These are phyloP conservation scores for Seira musarum DNA, from an alignment of 2,888 invertebrate genomes.

Conservation along the genomic window DNA sequence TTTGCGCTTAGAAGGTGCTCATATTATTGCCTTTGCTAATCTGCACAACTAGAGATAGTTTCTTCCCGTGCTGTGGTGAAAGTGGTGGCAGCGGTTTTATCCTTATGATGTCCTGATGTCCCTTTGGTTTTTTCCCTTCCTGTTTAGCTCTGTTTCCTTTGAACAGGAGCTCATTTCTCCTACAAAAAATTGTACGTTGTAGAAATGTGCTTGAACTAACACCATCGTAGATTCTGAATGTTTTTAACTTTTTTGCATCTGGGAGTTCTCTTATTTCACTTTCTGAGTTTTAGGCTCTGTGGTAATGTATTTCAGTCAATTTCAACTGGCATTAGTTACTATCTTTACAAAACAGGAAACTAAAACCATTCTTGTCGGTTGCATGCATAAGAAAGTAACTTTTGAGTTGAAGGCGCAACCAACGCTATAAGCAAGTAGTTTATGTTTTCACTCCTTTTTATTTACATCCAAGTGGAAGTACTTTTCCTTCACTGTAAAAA, in stretches of 20 bases:
- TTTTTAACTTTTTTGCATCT: constrained; percentile 49
- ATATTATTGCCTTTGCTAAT: not conserved
- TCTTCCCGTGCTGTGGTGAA: constrained; percentile 38
- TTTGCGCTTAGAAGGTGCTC: not conserved
- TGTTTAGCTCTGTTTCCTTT: constrained; percentile 29
- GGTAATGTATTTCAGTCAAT: constrained; percentile 38
- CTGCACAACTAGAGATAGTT: not conserved
- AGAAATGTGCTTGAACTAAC: no score
- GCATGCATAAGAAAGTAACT: not conserved
- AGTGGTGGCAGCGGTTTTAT: constrained; percentile 37
- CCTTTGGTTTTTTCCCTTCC: constrained; percentile 28
- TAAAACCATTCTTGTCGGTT: constrained; percentile 1
- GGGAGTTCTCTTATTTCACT: constrained; percentile 52
- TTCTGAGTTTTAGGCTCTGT: no score
- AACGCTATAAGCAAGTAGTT: no score
- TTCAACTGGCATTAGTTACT: no score
- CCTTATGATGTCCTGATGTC: constrained; percentile 34
- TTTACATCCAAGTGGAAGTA: no score
- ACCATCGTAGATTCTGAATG: no score
- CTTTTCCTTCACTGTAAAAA: no score
- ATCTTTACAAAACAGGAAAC: no score
- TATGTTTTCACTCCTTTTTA: no score
- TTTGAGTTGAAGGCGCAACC: no score
- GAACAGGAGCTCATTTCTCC: no score
- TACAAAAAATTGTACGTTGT: no score